Conservation (phyloP, 2,888 invertebrate genomes). For the Amblyjoppa fuscipennis region DNA sequence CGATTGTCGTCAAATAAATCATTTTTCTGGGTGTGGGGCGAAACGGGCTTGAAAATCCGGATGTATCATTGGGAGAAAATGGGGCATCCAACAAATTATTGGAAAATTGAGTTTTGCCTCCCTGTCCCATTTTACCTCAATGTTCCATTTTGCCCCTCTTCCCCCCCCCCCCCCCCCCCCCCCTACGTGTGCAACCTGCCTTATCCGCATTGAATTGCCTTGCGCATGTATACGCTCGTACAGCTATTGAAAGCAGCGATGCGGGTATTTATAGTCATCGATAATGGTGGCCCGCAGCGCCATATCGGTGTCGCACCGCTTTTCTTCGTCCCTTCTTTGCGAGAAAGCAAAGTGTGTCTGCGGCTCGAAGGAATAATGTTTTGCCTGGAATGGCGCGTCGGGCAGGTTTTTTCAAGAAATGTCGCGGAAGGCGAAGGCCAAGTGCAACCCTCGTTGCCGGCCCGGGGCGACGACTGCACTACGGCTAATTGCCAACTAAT, state of each 20-base stretch:
- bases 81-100: no score
- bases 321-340: background rate
- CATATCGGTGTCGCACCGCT: background rate
- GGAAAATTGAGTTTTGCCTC: no score
- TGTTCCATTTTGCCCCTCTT: no score
- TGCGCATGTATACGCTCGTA: background rate
- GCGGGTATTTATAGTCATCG: slow-evolving; percentile 21
- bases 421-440: slow-evolving; percentile 69
- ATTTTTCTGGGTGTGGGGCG: no score
- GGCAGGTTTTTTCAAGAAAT: slow-evolving; percentile 22
- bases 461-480: slow-evolving; percentile 58
- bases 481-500: slow-evolving; percentile 78
- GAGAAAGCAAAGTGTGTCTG: background rate
- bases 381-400: background rate
- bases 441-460: slow-evolving; percentile 66
- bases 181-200: background rate
- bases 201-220: background rate
- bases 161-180: no score
- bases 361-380: background rate
- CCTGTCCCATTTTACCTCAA: no score
- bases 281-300: slow-evolving; percentile 9
- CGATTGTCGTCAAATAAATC: no score
- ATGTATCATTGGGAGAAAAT: no score
- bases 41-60: no score
- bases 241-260: slow-evolving; percentile 30